These are phyloP conservation scores for Darevskia nairensis DNA, from an alignment of 2,797 vertebrate genomes.

Conservation along the genomic window DNA sequence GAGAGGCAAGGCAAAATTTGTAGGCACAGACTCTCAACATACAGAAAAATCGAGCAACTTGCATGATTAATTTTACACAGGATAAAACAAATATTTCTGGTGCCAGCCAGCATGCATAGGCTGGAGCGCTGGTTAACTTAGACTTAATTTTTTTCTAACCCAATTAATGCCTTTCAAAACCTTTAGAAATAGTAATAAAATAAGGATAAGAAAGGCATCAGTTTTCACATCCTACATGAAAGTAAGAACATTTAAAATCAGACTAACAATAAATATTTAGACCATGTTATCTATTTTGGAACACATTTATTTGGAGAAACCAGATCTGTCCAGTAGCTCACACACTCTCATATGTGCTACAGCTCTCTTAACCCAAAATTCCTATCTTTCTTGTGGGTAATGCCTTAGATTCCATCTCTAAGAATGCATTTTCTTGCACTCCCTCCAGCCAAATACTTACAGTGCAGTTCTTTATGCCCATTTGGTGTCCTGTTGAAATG, in stretches of 20 bases:
- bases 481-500: not conserved
- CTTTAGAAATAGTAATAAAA: not conserved
- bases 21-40: not conserved
- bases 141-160: not conserved
- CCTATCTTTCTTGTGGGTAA: not conserved
- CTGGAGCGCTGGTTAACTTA: rapidly evolving
- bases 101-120: too few relatives aligned
- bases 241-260: not conserved
- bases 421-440: not conserved
- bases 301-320: not conserved
- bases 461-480: not conserved
- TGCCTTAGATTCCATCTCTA: not conserved
- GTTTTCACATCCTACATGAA: not conserved
- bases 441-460: not conserved
- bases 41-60: not conserved
- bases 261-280: not conserved
- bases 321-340: not conserved
- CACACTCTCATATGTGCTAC: too few relatives aligned
- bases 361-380: not conserved
- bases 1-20: not conserved
- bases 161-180: not conserved
- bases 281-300: not conserved
- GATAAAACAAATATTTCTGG: not conserved
- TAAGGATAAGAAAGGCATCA: not conserved
- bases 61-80: not conserved